Conservation (phyloP, 2,113 vertebrate genomes). For the Platysternon megacephalum region DNA sequence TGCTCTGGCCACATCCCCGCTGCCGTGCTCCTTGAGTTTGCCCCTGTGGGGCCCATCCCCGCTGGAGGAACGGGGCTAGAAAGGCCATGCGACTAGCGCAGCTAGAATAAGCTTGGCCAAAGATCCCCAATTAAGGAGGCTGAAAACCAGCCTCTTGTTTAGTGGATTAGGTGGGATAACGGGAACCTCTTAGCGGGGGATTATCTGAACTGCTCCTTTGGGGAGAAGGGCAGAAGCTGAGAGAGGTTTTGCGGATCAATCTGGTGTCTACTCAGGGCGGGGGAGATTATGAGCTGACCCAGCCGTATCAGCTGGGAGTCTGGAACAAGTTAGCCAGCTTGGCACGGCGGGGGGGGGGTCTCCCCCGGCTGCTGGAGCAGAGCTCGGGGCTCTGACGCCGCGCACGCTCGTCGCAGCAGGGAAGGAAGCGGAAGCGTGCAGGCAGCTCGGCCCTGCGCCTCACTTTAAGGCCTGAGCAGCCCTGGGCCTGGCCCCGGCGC, state of each 20-base stretch:
- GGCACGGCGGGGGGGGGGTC: neutral
- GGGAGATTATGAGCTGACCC: constrained; percentile 18
- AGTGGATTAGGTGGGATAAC: neutral
- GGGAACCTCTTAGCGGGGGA: fast-evolving
- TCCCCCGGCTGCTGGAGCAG: no score
- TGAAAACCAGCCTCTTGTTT: neutral
- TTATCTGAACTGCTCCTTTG: fast-evolving
- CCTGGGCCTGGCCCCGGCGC: no score
- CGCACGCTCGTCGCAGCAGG: no score
- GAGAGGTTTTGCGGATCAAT: constrained; percentile 19
- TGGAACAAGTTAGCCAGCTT: constrained; percentile 17
- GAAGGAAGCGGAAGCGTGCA: no score
- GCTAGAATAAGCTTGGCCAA: neutral
- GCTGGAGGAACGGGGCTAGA: neutral
- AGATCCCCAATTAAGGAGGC: neutral
- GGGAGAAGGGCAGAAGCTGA: constrained; percentile 30
- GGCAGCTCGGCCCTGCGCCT: neutral
- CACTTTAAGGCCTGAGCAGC: no score
- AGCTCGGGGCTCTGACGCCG: no score
- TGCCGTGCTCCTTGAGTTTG: no score
- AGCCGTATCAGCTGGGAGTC: constrained; percentile 29
- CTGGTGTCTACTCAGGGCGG: constrained; percentile 29
- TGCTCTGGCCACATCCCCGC: no score
- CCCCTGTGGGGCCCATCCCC: no score
- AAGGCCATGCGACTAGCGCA: fast-evolving